These are phyloP conservation scores for Pithys albifrons DNA, from an alignment of 2,113 vertebrate genomes.

Conservation along the genomic window DNA sequence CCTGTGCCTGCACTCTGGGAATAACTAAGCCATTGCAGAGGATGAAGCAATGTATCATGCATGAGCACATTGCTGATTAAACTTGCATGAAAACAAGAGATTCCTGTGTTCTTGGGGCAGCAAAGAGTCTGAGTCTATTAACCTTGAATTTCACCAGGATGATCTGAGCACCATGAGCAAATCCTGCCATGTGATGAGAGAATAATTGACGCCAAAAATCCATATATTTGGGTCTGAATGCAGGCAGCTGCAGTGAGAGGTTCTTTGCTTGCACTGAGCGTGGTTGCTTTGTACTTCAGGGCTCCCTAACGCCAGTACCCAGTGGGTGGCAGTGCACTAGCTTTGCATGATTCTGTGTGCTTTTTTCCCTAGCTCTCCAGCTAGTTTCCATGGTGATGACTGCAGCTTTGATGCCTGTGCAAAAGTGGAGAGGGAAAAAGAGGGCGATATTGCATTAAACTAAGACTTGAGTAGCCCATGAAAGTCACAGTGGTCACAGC, in stretches of 20 bases:
- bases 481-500: background rate
- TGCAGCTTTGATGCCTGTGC: slow-evolving; percentile 70
- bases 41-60: background rate
- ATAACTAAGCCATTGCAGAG: background rate
- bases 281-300: background rate
- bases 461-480: background rate
- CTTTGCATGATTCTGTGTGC: slow-evolving; percentile 53
- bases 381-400: slow-evolving; percentile 91
- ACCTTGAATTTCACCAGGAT: background rate
- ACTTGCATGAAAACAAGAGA: background rate
- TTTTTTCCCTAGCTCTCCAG: slow-evolving; percentile 42
- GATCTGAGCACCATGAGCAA: background rate
- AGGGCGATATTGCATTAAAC: slow-evolving; percentile 66
- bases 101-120: background rate
- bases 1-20: background rate
- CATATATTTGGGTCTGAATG: background rate
- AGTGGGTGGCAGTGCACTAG: slow-evolving; percentile 82
- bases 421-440: slow-evolving; percentile 33
- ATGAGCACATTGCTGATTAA: background rate
- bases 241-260: background rate
- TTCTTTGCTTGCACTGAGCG: background rate
- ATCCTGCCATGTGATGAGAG: background rate
- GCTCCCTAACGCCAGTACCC: slow-evolving; percentile 62
- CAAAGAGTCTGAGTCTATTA: background rate
- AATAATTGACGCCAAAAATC: background rate